Percentiles rank a stretch among this genome's conserved stretches.
phyloP scores from a whole-genome alignment of 1,140 invertebrate species.

The Teleopsis dalmanni region DNA sequence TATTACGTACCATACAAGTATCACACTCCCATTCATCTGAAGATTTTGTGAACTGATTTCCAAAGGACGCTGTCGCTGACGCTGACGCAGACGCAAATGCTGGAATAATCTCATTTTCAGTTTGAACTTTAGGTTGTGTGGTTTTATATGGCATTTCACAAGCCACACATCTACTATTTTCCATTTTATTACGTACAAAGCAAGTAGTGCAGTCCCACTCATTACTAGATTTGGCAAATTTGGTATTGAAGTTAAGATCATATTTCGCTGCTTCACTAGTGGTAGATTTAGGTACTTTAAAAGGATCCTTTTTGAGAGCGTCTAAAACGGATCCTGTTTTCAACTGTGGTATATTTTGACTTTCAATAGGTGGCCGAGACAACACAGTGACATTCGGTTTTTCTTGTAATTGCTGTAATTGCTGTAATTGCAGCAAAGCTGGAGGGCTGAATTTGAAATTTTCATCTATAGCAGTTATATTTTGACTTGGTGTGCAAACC shows the following conservation, averaged over 20 bases:
- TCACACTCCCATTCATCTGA: slow-evolving; percentile 58
- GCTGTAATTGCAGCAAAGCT: slow-evolving; percentile 15
- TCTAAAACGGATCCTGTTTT: slow-evolving; percentile 41
- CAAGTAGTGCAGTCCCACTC: slow-evolving; percentile 63
- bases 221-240: slow-evolving; percentile 48
- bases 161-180: slow-evolving; percentile 56
- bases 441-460: slow-evolving; percentile 53
- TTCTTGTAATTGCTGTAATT: not conserved
- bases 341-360: slow-evolving; percentile 18
- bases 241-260: slow-evolving; percentile 43
- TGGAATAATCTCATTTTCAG: not conserved
- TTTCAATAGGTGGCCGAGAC: too few species aligned
- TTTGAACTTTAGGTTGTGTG: not conserved
- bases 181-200: slow-evolving; percentile 55
- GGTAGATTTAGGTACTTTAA: not conserved
- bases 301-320: slow-evolving; percentile 15
- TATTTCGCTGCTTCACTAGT: not conserved
- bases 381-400: not conserved
- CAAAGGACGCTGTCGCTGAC: slow-evolving; percentile 31
- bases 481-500: slow-evolving; percentile 7
- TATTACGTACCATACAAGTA: slow-evolving; percentile 58
- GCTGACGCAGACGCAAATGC: not conserved
- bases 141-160: slow-evolving; percentile 50
- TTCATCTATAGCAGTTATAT: slow-evolving; percentile 41
- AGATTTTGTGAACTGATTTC: slow-evolving; percentile 50